A percentile compares a stretch with the other conserved stretches of the same genome.
phyloP scores from a whole-genome alignment of 2,797 vertebrate species.

The Muraenolepis orangiensis region DNA sequence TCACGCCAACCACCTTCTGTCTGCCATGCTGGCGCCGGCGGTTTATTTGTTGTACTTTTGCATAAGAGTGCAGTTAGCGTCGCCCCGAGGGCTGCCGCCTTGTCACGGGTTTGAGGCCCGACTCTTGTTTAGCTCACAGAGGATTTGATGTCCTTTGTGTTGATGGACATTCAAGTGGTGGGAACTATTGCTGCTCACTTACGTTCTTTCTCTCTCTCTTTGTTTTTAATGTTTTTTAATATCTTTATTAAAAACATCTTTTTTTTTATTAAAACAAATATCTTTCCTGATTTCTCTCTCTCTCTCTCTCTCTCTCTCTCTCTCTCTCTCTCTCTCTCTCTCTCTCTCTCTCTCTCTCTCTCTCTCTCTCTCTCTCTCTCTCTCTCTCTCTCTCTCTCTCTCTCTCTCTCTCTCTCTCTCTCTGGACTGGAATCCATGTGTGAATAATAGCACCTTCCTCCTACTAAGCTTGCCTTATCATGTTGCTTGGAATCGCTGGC shows the following conservation, averaged over 20 bases:
- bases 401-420: too few relatives aligned
- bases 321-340: constrained; percentile 6
- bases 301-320: constrained; percentile 10
- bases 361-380: constrained; percentile 18
- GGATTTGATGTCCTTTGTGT: constrained; percentile 62
- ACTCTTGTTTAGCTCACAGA: constrained; percentile 64
- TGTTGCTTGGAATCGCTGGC: constrained; percentile 37
- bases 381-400: constrained; percentile 1
- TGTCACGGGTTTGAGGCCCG: constrained; percentile 58
- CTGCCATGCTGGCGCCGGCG: constrained; percentile 61
- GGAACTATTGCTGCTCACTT: constrained; percentile 46
- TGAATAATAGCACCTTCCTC: too few relatives aligned
- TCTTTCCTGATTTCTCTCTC: too few relatives aligned
- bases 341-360: background rate
- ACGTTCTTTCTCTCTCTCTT: constrained; percentile 35
- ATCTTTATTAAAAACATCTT: too few relatives aligned
- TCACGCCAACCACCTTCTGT: constrained; percentile 38
- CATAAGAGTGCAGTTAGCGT: constrained; percentile 47
- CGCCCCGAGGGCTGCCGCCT: constrained; percentile 47
- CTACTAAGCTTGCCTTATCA: constrained; percentile 41
- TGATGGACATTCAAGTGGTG: constrained; percentile 65
- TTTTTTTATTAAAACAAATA: too few relatives aligned
- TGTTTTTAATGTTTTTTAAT: too few relatives aligned
- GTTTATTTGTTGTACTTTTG: constrained; percentile 67
- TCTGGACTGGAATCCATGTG: too few relatives aligned